These are phyloP conservation scores for Punctoribates punctum DNA, from an alignment of 2,888 invertebrate species.

Conservation along the genomic window DNA sequence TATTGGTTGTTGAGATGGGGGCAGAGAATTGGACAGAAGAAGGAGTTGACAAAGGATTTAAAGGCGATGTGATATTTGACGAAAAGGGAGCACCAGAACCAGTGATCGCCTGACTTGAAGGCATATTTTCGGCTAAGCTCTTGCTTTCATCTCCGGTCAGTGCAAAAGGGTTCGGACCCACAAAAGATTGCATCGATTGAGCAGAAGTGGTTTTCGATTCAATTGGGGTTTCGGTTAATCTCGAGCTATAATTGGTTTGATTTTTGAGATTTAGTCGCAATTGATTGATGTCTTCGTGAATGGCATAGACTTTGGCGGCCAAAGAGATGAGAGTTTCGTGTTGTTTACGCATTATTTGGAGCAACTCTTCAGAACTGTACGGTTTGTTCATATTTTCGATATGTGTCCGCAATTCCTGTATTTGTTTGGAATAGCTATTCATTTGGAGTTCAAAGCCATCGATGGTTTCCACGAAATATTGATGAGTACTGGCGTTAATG, in stretches of 20 bases:
- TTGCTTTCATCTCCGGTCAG: neutral
- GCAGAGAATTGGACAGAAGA: neutral
- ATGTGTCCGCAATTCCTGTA: slow-evolving; percentile 37
- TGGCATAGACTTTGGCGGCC: slow-evolving; percentile 41
- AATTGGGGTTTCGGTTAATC: neutral
- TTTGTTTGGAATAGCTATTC: slow-evolving; percentile 43
- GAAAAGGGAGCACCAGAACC: neutral
- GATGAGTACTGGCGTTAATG: slow-evolving; percentile 36
- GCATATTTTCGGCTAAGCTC: too few relatives aligned
- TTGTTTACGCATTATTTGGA: slow-evolving; percentile 42
- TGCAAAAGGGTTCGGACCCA: slow-evolving; percentile 16
- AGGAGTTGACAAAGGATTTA: neutral
- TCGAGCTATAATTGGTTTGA: neutral
- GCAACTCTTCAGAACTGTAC: slow-evolving; percentile 41
- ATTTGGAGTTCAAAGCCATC: slow-evolving; percentile 41
- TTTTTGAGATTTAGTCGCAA: neutral
- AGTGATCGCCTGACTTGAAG: too few relatives aligned
- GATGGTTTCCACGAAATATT: slow-evolving; percentile 41
- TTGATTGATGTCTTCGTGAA: slow-evolving; percentile 42
- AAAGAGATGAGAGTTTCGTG: slow-evolving; percentile 44
- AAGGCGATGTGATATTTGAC: neutral
- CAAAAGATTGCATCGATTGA: neutral
- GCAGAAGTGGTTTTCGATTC: neutral
- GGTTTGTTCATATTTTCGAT: slow-evolving; percentile 40
- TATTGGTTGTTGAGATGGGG: neutral